These are phyloP conservation scores for Octonoba sinensis DNA, from an alignment of 2,888 invertebrate genomes.

Conservation along the genomic window DNA sequence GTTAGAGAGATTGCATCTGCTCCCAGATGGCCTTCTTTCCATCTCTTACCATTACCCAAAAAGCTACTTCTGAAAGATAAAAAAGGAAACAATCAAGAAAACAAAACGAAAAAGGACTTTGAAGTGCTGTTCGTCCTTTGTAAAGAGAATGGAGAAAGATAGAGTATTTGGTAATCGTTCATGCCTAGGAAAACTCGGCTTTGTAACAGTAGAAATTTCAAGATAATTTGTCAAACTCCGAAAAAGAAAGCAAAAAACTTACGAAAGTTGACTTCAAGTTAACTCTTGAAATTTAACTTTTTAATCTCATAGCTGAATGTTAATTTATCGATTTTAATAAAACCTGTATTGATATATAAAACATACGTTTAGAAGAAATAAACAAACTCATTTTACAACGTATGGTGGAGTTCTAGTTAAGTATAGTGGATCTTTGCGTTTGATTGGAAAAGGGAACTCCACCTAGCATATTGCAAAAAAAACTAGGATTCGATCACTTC, in stretches of 20 bases:
- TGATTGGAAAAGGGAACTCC: too few relatives aligned
- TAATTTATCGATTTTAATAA: too few relatives aligned
- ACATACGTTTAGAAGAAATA: too few relatives aligned
- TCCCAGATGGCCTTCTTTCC: conserved; percentile 29
- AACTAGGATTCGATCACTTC: too few relatives aligned
- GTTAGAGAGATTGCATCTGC: conserved; percentile 21
- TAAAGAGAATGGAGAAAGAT: conserved; percentile 18
- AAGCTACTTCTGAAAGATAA: conserved; percentile 3
- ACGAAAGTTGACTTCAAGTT: too few relatives aligned
- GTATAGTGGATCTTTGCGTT: too few relatives aligned
- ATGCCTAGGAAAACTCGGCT: conserved; percentile 7
- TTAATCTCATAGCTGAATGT: too few relatives aligned
- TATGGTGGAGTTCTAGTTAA: too few relatives aligned
- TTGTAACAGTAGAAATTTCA: conserved; percentile 6
- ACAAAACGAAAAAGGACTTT: conserved; percentile 8
- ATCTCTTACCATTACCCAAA: conserved; percentile 5
- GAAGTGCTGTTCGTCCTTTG: conserved; percentile 14
- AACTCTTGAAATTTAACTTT: too few relatives aligned
- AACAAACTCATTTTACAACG: too few relatives aligned
- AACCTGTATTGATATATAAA: too few relatives aligned
- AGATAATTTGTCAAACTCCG: neutral
- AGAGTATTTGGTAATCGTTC: conserved; percentile 20
- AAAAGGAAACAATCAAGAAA: conserved; percentile 3
- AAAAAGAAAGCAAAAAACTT: neutral
- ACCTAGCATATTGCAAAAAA: too few relatives aligned